Evolutionary conservation across 2,888 invertebrate species (phyloP).

Genomic region (Campaea margaritaria): DNA sequence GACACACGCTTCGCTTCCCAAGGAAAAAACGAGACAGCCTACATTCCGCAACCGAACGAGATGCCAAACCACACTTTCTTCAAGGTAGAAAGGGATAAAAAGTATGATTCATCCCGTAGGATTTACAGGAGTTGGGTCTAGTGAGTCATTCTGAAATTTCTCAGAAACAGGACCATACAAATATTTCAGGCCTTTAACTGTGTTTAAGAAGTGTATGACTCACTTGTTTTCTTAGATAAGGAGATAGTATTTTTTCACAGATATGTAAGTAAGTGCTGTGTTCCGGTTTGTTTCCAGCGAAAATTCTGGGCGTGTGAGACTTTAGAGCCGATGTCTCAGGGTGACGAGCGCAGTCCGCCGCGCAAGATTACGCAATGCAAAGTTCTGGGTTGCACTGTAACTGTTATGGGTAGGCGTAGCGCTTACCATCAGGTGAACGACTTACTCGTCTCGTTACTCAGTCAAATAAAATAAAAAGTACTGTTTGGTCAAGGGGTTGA

Average conservation of each 20-base stretch:
- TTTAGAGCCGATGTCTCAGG: no score
- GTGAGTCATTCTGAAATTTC: conserved; percentile 35
- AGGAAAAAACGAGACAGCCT: conserved; percentile 8
- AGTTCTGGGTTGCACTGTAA: no score
- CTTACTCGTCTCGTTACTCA: no score
- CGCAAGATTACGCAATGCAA: no score
- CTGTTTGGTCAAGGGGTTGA: no score
- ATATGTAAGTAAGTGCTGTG: no score
- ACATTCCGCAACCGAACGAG: conserved; percentile 16
- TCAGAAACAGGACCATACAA: conserved; percentile 19
- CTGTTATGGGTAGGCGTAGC: no score
- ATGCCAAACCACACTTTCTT: conserved; percentile 17
- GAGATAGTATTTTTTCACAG: not conserved
- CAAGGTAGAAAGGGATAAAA: conserved; percentile 28
- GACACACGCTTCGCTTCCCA: not conserved
- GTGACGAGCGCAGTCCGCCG: no score
- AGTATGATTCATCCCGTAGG: conserved; percentile 32
- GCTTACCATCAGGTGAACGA: no score
- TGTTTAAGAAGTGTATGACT: conserved; percentile 9
- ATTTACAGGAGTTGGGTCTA: conserved; percentile 8
- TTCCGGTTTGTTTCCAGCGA: no score
- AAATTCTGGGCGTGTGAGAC: no score
- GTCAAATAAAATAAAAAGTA: no score
- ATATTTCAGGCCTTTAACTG: conserved; percentile 4
- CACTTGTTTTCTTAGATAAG: conserved; percentile 3